Base-by-base conservation (phyloP, 2,113 vertebrate genomes). In the Passerina amoena region DNA sequence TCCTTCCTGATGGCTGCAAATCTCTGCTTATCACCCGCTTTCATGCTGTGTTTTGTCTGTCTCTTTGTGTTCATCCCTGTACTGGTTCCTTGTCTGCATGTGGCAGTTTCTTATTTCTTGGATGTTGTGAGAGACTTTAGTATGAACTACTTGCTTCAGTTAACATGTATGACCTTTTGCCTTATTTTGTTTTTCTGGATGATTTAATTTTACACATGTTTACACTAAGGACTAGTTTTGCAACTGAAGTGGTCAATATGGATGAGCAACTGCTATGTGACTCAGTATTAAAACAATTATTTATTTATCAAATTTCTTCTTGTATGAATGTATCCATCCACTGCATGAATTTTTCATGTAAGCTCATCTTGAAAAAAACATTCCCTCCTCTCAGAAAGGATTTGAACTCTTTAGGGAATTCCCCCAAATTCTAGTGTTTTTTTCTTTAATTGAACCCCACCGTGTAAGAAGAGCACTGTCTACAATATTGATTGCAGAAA, bases 11-110 rank as follows among this genome's bases (percentile, higher is more conserved):
- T 91, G 94, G 92, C 93, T 79, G 45, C 90, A 96, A 96, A 97
- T 97, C 97, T 97, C 95, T 94, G 94, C 97, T 98, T 98, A 98
- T 98, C 97, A 91, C 91, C 89, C 84, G 1, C 97, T 98, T 97
- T 97, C 97, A 97, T 93, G 84, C 97, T 90, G 84, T 92, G 95
- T 97, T 98, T 98, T 98, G 97, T 97, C 96, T 95, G 88, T 42
- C 59, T 97, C 95, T 96, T 97, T 96, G 95, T 96, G 90, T 97
- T 93, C 94, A 80, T 44, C 35, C 92, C 95, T 54, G 92, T 90
- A 92, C 90, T 15, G 30, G 88, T 88, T 96, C 87, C 94, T 96
- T 91, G 45, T 21, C 91, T 64, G 84, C 56, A 5, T 76, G 76
- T 76, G 31, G 65, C 92, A 86, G 72, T 87, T 84, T 83, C 70